Evolutionary conservation across 2,113 vertebrate species (phyloP).

Genomic region (Phaethon lepturus): DNA sequence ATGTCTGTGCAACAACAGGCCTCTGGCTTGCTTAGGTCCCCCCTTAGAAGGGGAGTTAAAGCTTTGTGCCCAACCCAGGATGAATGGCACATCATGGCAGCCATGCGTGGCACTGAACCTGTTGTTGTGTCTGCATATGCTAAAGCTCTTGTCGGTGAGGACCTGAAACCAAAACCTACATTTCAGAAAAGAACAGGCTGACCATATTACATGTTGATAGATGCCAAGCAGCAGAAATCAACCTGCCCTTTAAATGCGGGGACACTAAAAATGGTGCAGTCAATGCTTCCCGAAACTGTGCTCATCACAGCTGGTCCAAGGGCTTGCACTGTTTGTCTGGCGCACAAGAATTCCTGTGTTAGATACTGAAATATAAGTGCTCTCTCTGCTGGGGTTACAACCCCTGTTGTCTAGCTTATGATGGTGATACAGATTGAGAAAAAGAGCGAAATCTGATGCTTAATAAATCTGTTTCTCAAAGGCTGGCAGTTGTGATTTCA

Average conservation of each 20-base stretch:
- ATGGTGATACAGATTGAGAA: not conserved
- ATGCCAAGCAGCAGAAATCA: not conserved
- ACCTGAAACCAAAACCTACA: not conserved
- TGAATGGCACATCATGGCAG: not conserved
- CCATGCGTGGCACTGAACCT: not conserved
- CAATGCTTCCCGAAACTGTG: not conserved
- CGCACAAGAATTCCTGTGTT: not conserved
- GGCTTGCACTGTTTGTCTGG: not conserved
- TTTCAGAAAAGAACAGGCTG: not conserved
- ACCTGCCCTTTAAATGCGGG: conserved; percentile 14
- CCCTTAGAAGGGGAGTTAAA: not conserved
- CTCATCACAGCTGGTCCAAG: not conserved
- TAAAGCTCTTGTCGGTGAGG: not conserved
- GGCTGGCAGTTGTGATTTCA: not conserved
- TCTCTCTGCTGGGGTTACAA: not conserved
- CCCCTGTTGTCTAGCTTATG: not conserved
- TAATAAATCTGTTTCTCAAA: not conserved
- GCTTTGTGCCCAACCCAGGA: not conserved
- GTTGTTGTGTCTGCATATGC: not conserved
- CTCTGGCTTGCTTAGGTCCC: not conserved
- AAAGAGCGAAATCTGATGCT: not conserved
- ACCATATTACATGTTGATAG: not conserved
- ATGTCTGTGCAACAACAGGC: conserved; percentile 11
- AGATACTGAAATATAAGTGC: not conserved
- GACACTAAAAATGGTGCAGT: conserved; percentile 12